Evolutionary conservation across 1,140 invertebrate genomes (phyloP).

Genomic region (Sinella curviseta): DNA sequence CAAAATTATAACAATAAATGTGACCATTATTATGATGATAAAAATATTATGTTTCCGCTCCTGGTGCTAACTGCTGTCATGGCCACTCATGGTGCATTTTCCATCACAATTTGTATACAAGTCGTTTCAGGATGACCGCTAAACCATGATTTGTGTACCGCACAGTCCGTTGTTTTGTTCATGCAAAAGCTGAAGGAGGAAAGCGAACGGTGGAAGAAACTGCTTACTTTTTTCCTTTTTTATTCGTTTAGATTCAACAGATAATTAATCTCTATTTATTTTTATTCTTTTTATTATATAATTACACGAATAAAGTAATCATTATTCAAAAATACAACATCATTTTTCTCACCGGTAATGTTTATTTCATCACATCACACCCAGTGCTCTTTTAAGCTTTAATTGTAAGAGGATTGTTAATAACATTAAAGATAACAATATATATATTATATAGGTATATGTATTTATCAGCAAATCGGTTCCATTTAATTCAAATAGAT

Average conservation of each 20-base stretch:
- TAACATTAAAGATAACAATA: neutral
- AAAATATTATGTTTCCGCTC: neutral
- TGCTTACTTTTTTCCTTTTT: too few species aligned
- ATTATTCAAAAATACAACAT: constrained; percentile 14
- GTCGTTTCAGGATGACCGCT: neutral
- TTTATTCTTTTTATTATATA: too few species aligned
- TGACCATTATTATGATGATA: neutral
- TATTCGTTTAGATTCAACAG: too few species aligned
- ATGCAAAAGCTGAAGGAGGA: too few species aligned
- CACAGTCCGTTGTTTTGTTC: too few species aligned
- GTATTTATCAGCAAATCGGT: too few species aligned
- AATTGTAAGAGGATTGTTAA: too few species aligned
- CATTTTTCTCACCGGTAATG: constrained; percentile 6
- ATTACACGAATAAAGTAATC: too few species aligned
- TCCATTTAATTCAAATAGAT: neutral
- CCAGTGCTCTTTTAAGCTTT: too few species aligned
- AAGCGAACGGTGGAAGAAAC: too few species aligned
- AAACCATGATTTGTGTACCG: too few species aligned
- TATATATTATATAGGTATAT: neutral
- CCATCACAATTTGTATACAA: neutral
- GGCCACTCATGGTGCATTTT: neutral
- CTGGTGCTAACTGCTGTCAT: neutral
- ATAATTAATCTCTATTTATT: too few species aligned
- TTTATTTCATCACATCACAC: neutral
- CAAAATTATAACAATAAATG: neutral